phyloP scores from a whole-genome alignment of 1,140 invertebrate species.

The Temnothorax longispinosus region DNA sequence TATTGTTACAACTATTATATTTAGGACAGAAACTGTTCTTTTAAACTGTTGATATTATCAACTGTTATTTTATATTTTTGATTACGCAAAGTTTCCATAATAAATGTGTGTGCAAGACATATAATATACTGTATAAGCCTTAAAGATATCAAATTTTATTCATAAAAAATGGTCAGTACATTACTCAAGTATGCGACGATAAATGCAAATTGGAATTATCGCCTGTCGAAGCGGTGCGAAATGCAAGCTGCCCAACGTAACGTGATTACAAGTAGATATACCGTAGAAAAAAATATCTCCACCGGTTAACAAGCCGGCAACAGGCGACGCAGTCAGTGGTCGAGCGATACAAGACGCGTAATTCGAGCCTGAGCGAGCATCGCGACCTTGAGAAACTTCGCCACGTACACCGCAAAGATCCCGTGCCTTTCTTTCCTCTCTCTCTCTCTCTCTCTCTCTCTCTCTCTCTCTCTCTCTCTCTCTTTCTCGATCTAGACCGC shows the following conservation, averaged over 20 bases:
- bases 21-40: background rate
- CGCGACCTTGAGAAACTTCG: background rate
- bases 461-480: background rate
- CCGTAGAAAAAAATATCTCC: slow-evolving; percentile 3
- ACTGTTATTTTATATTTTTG: background rate
- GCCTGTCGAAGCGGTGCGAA: background rate
- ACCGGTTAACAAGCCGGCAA: slow-evolving; percentile 35
- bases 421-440: background rate
- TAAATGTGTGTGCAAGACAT: background rate
- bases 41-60: background rate
- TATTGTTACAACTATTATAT: background rate
- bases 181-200: background rate
- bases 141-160: background rate
- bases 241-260: background rate
- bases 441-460: background rate
- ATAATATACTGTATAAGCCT: no score
- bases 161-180: background rate
- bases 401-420: background rate
- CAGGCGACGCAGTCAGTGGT: background rate
- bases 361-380: slow-evolving; percentile 20
- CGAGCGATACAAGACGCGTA: slow-evolving; percentile 42
- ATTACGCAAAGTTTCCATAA: background rate
- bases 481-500: background rate
- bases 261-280: background rate
- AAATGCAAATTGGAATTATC: background rate